Percentiles rank a stretch among this genome's conserved stretches.
These are phyloP conservation scores for Mystacides longicornis DNA, from an alignment of 2,888 invertebrate species.

Conservation along the genomic window DNA sequence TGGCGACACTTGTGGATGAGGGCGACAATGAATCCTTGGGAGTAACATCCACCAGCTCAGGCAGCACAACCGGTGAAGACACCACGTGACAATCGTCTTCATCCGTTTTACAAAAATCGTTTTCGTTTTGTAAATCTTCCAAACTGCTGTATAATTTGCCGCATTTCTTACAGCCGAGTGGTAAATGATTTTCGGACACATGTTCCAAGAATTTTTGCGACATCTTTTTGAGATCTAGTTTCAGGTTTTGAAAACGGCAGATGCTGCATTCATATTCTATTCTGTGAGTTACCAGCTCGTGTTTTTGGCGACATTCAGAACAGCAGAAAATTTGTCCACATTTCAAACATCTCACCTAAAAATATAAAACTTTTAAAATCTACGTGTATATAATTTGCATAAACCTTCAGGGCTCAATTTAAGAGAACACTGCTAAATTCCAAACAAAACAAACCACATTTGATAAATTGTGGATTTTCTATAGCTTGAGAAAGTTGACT, in stretches of 20 bases:
- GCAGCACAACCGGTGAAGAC: not conserved
- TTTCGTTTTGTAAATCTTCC: constrained; percentile 10
- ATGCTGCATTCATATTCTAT: constrained; percentile 41
- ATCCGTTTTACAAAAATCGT: not conserved
- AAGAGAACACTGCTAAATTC: too few species aligned
- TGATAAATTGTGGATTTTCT: too few species aligned
- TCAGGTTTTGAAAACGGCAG: constrained; percentile 40
- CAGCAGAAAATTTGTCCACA: constrained; percentile 44
- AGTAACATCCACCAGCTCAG: not conserved
- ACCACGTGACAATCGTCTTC: not conserved
- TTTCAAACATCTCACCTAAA: constrained; percentile 40
- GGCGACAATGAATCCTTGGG: not conserved
- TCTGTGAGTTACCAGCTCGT: constrained; percentile 37
- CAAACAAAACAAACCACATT: too few species aligned
- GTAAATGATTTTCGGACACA: constrained; percentile 36
- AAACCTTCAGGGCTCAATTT: too few species aligned
- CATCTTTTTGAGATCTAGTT: constrained; percentile 35
- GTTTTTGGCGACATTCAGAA: constrained; percentile 39
- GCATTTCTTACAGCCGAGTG: constrained; percentile 41
- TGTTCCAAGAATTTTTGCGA: constrained; percentile 34
- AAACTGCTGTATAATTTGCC: constrained; percentile 32
- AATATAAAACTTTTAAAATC: not conserved
- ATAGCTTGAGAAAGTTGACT: too few species aligned
- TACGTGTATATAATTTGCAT: too few species aligned
- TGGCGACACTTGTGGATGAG: not conserved